phyloP scores from a whole-genome alignment of 2,113 vertebrate species.

The Notiomystis cincta region DNA sequence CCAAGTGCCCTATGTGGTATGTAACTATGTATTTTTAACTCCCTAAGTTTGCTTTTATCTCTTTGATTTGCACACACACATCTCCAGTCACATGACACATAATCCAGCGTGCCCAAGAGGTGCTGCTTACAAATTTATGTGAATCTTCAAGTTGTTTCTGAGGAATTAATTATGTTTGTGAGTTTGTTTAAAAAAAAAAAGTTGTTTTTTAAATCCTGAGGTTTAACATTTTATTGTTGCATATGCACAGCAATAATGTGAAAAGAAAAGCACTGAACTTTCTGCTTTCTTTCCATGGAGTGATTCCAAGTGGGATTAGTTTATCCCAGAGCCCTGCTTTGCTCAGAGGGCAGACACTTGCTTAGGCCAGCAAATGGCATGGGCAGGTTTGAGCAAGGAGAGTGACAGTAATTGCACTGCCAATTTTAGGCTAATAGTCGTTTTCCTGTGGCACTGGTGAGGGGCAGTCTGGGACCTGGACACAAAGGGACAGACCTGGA shows the following conservation, averaged over 20 bases:
- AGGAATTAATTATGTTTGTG: not conserved
- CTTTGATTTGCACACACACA: not conserved
- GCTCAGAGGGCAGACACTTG: not conserved
- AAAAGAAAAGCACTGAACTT: not conserved
- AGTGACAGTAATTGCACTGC: not conserved
- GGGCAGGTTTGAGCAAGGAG: not conserved
- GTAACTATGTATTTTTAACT: not conserved
- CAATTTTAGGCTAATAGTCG: not conserved
- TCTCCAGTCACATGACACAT: rapidly evolving
- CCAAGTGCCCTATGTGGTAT: not conserved
- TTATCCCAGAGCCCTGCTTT: not conserved
- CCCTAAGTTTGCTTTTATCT: not conserved
- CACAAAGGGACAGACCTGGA: not conserved
- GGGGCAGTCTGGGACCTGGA: not conserved
- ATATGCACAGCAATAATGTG: not conserved
- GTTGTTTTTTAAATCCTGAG: not conserved
- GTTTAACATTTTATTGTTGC: not conserved
- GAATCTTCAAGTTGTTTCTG: not conserved
- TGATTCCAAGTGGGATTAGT: not conserved
- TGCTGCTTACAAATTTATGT: not conserved
- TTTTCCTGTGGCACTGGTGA: not conserved
- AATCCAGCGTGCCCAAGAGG: not conserved
- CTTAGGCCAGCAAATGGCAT: constrained; percentile 24
- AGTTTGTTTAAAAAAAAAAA: not conserved
- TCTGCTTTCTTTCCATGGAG: not conserved